A percentile compares a stretch with the other conserved stretches of the same genome.
phyloP scores from a whole-genome alignment of 1,140 invertebrate species.

The Zaprionus lachaisei region DNA sequence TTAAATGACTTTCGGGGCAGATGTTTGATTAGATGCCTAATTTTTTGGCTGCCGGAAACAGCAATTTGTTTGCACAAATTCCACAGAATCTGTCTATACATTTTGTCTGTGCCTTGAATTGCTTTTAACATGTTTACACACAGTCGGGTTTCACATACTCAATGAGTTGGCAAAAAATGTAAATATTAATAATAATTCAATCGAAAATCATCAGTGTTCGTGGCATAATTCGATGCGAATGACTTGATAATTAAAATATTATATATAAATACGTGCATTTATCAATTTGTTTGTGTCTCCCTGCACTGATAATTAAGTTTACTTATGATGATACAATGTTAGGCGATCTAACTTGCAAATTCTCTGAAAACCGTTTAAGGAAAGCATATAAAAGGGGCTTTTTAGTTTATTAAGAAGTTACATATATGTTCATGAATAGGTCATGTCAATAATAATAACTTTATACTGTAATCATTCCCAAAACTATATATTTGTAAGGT shows the following conservation, averaged over 20 bases:
- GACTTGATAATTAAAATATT: not conserved
- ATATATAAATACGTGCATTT: not conserved
- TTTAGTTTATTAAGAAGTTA: too few species aligned
- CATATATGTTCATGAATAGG: too few species aligned
- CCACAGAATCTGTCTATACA: not conserved
- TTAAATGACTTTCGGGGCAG: not conserved
- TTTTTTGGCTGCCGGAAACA: not conserved
- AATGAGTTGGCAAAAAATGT: not conserved
- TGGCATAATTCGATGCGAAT: not conserved
- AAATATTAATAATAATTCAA: not conserved
- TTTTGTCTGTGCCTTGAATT: constrained; percentile 3
- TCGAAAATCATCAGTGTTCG: not conserved
- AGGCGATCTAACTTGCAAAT: not conserved
- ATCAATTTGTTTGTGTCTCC: not conserved
- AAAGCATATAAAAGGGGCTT: too few species aligned
- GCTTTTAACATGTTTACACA: not conserved
- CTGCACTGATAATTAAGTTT: not conserved
- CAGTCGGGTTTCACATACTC: not conserved
- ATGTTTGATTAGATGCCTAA: constrained; percentile 1
- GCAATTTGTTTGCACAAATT: constrained; percentile 1
- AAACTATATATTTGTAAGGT: not conserved
- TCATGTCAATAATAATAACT: too few species aligned
- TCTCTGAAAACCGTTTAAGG: not conserved
- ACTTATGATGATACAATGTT: not conserved
- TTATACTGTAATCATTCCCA: too few species aligned